Evolutionary conservation across 1,140 invertebrate species (phyloP), one percentile per base, ranked within the genome.

Genomic region (Paraescarpia echinospica): DNA sequence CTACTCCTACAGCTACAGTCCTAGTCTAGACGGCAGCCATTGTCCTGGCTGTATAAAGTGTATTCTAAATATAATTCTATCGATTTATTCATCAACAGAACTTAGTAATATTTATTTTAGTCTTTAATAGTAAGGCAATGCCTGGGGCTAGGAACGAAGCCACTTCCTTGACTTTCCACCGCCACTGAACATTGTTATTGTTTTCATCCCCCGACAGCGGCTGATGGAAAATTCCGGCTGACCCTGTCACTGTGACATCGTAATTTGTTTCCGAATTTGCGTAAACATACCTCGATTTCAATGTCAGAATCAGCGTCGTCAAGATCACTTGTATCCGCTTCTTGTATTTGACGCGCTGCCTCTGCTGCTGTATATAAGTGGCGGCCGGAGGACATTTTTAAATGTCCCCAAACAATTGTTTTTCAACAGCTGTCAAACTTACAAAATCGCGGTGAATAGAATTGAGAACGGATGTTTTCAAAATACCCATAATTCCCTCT

Each of bases 351-450:
- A 90, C 35, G 14, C 35, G 33, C 89, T 90, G 89, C 89, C 89
- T 34, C 89, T 90, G 89, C 89, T 90, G 89, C 89, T 9, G 89
- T 90, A 22, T 14, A 90, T 9, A 90, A 90, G 89, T 31, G 35
- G 89, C n/a, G 35, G n/a, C 89, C n/a, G 35, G 89, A 90, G 35
- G 89, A 90, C 89, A 90, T 90, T 90, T 90, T 90, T 90, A 90
- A 90, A 90, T 90, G 89, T 90, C 35, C 89, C n/a, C 6, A 90
- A 90, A 35, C 59, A 77, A 77, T 14, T 14, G 22, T 27, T 77
- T 14, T 77, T 27, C n/a, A n/a, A 14, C 41, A 48, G 59, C 59
- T 77, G 59, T 77, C 22, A 77, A 8, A 77, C 22, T 77, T 77
- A 8, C 59, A 18, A 77, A 77, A 77, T 8, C 59, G 33, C 8